phyloP scores from a whole-genome alignment of 2,888 invertebrate genomes.

The Cheilosia impressa region DNA sequence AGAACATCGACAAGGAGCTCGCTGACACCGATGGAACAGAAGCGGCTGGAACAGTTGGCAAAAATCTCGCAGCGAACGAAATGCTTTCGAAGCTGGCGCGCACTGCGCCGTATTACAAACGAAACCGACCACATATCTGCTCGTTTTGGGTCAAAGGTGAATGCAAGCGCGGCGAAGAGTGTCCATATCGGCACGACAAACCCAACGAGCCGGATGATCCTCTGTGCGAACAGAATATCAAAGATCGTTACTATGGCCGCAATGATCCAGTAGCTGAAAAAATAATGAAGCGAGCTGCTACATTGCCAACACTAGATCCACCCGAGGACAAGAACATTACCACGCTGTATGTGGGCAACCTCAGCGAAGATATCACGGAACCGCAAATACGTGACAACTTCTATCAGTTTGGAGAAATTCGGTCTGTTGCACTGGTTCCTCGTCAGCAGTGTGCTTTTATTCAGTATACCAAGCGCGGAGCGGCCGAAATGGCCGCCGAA shows the following conservation, averaged over 20 bases:
- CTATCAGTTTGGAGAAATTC: conserved; percentile 99
- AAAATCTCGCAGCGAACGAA: conserved; percentile 90
- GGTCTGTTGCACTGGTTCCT: conserved; percentile 95
- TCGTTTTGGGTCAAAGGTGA: conserved; percentile 98
- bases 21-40: conserved; percentile 83
- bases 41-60: conserved; percentile 87
- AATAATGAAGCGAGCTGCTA: conserved; percentile 92
- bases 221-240: conserved; percentile 95
- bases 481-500: conserved; percentile 97
- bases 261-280: conserved; percentile 98
- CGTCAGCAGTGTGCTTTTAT: conserved; percentile 98
- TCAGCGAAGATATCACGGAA: conserved; percentile 94
- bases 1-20: conserved; percentile 92
- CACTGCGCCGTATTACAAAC: conserved; percentile 95
- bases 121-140: conserved; percentile 96
- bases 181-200: conserved; percentile 96
- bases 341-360: conserved; percentile 98
- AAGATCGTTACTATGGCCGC: conserved; percentile 94
- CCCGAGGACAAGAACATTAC: conserved; percentile 98
- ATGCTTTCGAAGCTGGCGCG: conserved; percentile 93
- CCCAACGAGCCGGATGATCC: conserved; percentile 98
- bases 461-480: conserved; percentile 94
- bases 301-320: conserved; percentile 96
- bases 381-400: conserved; percentile 97
- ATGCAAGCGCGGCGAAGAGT: conserved; percentile 96